Percentiles rank a stretch among this genome's conserved stretches.
Conservation (phyloP, 2,113 vertebrate genomes). For the Cairina moschata region DNA sequence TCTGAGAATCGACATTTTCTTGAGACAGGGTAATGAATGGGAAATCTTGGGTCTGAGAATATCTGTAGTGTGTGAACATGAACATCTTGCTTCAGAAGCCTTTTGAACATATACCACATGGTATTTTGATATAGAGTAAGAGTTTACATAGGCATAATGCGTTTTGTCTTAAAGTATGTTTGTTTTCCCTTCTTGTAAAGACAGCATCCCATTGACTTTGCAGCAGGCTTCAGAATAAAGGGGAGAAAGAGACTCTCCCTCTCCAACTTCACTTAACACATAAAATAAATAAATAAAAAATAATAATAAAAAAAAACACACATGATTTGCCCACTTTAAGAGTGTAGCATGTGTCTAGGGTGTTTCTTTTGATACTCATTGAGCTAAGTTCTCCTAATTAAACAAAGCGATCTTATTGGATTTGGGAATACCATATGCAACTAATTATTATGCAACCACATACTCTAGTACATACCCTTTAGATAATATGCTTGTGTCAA, state of each 20-base stretch:
- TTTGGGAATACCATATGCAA: neutral
- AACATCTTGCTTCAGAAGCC: neutral
- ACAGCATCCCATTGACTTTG: neutral
- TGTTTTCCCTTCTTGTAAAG: neutral
- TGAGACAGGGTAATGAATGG: neutral
- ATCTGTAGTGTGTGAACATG: accelerated
- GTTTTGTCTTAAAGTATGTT: neutral
- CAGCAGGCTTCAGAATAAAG: neutral
- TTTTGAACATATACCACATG: neutral
- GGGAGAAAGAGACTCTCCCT: neutral
- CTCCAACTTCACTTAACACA: too few species aligned
- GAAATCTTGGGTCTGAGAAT: neutral
- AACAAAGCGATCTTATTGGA: neutral
- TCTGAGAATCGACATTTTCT: neutral
- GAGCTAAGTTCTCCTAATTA: neutral
- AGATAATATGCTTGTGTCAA: neutral
- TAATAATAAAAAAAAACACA: too few species aligned
- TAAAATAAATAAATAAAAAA: too few species aligned
- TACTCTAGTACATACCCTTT: neutral
- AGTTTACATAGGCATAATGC: neutral
- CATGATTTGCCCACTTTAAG: neutral
- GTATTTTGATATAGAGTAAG: neutral
- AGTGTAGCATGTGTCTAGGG: neutral
- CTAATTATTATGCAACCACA: neutral
- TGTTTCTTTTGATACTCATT: neutral